Evolutionary conservation across 2,888 invertebrate genomes (phyloP), one percentile per base, ranked within the genome.

Genomic region (Odontomyia ornata): DNA sequence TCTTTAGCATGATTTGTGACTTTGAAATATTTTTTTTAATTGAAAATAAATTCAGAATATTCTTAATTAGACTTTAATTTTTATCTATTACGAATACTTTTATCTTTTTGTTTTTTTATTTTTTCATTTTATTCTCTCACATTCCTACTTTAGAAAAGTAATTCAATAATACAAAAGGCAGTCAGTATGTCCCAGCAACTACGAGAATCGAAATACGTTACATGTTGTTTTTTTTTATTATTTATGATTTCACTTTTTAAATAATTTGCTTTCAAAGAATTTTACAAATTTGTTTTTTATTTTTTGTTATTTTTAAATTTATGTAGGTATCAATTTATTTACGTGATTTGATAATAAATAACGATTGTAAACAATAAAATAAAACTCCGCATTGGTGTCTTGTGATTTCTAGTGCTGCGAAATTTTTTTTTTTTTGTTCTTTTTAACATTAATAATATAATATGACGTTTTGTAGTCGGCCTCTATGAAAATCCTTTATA

Each of bases 401-500:
- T 75, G 43, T 43, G 46, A 18, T 62, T 75, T 62, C 43, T 52
- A 43, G 43, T 43, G 25, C 57, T 60, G 46, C 28, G 23, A 62
- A 23, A 47, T 52, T 62, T 75, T 57, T 28, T n/a, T n/a, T n/a
- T n/a, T n/a, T n/a, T n/a, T n/a, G n/a, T n/a, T n/a, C n/a, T n/a
- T n/a, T 18, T 43, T 65, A 75, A 56, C 36, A 64, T 28, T 47
- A 64, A 46, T 28, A 47, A 75, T 75, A 43, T 57, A 23, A 25
- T 30, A 62, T 43, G 43, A 62, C 62, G 36, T 75, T 75, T 30
- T 36, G 36, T 47, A 67, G 47, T 23, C 27, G 43, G 36, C 80
- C 83, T 82, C 84, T 87, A 87, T 83, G 87, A 86, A 84, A 93
- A 93, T 88, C 93, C 94, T 88, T 95, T 95, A 89, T 96, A 96